A percentile compares a stretch with the other conserved stretches of the same genome.
phyloP scores from a whole-genome alignment of 2,113 vertebrate genomes.

The pig (Sus scrofa) region T2T-Sscrofa CM000822.6:49430501-49431000 shows the following conservation, averaged over 20 bases:
- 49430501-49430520: neutral
- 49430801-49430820: constrained; percentile 10
- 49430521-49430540: constrained; percentile 1
- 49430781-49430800: neutral
- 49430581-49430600: neutral
- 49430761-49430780: constrained; percentile 26
- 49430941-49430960: constrained; percentile 58
- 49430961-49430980: constrained; percentile 56
- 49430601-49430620: neutral
- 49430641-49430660: neutral
- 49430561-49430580: constrained; percentile 29
- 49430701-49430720: constrained; percentile 22
- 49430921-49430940: constrained; percentile 33
- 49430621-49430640: constrained; percentile 6
- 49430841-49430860: neutral
- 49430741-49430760: constrained; percentile 43
- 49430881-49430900: constrained; percentile 53
- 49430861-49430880: constrained; percentile 50
- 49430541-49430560: neutral
- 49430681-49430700: neutral
- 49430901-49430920: constrained; percentile 41
- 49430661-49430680: neutral
- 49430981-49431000: constrained; percentile 36
- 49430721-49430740: constrained; percentile 14
- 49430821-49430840: neutral